Percentiles rank a stretch among this genome's conserved stretches.
Conservation (phyloP, 2,888 invertebrate genomes). For the Leptinotarsa haldemani region DNA sequence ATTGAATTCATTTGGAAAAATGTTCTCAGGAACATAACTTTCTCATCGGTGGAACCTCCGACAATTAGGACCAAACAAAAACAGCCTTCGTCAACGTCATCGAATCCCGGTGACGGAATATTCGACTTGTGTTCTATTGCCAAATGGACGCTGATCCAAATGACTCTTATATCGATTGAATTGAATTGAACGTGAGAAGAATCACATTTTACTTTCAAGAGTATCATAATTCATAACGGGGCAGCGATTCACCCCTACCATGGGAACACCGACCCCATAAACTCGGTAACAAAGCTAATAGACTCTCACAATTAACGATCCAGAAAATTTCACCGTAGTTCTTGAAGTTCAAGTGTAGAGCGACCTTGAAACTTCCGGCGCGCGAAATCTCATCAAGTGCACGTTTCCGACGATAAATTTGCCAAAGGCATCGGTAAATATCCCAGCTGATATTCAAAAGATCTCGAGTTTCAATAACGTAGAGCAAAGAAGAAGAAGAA, state of each 20-base stretch:
- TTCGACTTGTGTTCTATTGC: no score
- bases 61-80: no score
- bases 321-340: background rate
- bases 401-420: constrained; percentile 5
- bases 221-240: background rate
- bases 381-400: background rate
- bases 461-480: constrained; percentile 7
- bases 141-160: no score
- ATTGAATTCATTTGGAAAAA: no score
- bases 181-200: no score
- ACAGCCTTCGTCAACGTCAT: no score
- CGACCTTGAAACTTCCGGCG: background rate
- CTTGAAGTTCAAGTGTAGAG: background rate
- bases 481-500: background rate
- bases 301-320: background rate
- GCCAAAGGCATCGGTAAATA: constrained; percentile 10
- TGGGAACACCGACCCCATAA: background rate
- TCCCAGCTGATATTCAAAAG: constrained; percentile 6
- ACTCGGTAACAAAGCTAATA: background rate
- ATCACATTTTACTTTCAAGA: no score
- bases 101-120: no score
- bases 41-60: no score
- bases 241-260: background rate
- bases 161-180: no score
- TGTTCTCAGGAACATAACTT: no score